Evolutionary conservation across 2,113 vertebrate genomes (phyloP), one percentile per base, ranked within the genome.

Genomic region (Passer montanus): DNA sequence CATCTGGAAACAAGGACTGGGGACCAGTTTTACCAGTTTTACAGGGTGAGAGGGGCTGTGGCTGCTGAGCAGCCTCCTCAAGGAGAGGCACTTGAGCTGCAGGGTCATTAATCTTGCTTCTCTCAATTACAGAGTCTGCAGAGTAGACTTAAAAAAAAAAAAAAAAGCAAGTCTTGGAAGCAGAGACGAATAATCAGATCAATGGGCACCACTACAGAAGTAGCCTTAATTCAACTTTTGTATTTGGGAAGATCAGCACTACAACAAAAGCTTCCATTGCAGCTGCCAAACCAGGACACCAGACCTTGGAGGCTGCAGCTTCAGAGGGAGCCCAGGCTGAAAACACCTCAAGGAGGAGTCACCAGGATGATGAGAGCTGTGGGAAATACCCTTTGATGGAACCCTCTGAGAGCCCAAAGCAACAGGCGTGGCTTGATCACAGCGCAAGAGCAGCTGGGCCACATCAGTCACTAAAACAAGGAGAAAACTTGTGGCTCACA

Each of bases 401-500:
- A 28, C 49, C 24, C 49, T 19, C 10, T 27, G 41, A 76, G 63
- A 83, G 11, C 41, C 27, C 41, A 37, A 21, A 62, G 70, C 1
- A 3, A 55, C 81, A 87, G 33, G 55, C 59, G 22, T 4, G n/a
- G 17, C 24, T 31, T 20, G 49, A 58, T 47, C n/a, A 24, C 53
- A 44, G 43, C 2, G 22, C 69, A 18, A 0, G 1, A 59, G 35
- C 4, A 87, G 44, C 56, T 78, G 19, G 8, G 74, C 31, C 79
- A 39, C 16, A 12, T 6, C 46, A 47, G 16, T 19, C 58, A 63
- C 60, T 15, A 9, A 82, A 67, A 14, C n/a, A 50, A 64, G n/a
- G 47, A 23, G 23, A 72, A 74, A 49, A 73, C 20, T 30, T 16
- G 8, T 0, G 8, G 43, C 23, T 21, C 31, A 13, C 1, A 0